Evolutionary conservation across 1,140 invertebrate genomes (phyloP).

Genomic region (Venustaconcha ellipsiformis): DNA sequence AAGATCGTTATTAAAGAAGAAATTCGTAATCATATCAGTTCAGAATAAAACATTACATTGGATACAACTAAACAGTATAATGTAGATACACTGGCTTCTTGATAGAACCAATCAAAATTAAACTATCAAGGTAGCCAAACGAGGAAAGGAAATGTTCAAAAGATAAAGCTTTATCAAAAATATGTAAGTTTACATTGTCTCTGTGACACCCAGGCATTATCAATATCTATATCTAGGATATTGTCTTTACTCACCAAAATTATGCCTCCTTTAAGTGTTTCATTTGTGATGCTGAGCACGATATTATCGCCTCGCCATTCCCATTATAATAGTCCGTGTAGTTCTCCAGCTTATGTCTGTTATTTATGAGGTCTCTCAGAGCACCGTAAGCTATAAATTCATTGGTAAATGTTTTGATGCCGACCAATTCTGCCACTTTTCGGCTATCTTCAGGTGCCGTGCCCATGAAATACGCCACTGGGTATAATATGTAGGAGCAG

Average conservation of each 20-base stretch:
- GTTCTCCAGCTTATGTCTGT: conserved; percentile 40
- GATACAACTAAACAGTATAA: too few relatives aligned
- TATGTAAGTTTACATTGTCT: neutral
- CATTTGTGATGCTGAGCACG: conserved; percentile 29
- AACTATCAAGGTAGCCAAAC: too few relatives aligned
- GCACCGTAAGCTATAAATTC: conserved; percentile 66
- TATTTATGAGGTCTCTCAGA: conserved; percentile 44
- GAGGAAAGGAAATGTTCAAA: too few relatives aligned
- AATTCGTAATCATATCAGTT: too few relatives aligned
- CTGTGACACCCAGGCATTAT: too few relatives aligned
- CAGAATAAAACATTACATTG: too few relatives aligned
- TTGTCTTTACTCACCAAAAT: conserved; percentile 34
- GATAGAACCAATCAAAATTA: too few relatives aligned
- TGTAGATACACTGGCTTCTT: too few relatives aligned
- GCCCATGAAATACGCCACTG: conserved; percentile 65
- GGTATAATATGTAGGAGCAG: conserved; percentile 65
- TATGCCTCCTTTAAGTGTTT: conserved; percentile 39
- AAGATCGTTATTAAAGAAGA: too few relatives aligned
- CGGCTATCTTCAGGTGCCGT: conserved; percentile 57
- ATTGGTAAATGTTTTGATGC: conserved; percentile 68
- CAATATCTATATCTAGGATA: too few relatives aligned
- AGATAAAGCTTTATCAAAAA: too few relatives aligned
- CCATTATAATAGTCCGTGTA: conserved; percentile 38
- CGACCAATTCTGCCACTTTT: conserved; percentile 63
- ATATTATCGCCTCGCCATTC: conserved; percentile 36